phyloP scores from a whole-genome alignment of 2,113 vertebrate species.

The Sorex araneus region DNA sequence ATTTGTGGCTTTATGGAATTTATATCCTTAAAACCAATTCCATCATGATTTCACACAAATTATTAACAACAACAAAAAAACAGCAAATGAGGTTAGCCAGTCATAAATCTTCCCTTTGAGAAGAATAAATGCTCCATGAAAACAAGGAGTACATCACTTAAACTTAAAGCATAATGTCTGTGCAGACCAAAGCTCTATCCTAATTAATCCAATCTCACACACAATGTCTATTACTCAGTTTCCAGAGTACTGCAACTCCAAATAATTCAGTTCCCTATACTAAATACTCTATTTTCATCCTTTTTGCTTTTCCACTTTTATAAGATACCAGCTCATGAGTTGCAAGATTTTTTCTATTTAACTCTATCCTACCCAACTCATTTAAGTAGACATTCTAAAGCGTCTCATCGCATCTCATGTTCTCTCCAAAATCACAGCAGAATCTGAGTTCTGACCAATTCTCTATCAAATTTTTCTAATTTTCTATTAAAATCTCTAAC shows the following conservation, averaged over 20 bases:
- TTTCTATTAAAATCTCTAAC: constrained; percentile 49
- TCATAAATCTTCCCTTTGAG: constrained; percentile 73
- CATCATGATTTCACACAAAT: constrained; percentile 74
- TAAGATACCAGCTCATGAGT: constrained; percentile 49
- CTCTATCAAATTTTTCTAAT: too few relatives aligned
- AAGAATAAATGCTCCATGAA: constrained; percentile 69
- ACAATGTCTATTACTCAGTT: constrained; percentile 33
- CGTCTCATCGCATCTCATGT: constrained; percentile 20
- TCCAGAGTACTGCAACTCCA: constrained; percentile 36
- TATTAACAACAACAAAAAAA: too few relatives aligned
- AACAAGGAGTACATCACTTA: constrained; percentile 67
- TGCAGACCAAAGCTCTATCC: constrained; percentile 24
- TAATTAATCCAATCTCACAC: background rate
- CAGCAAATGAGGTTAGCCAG: constrained; percentile 72
- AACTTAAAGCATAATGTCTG: constrained; percentile 51
- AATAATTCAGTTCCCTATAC: constrained; percentile 18
- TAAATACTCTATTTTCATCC: constrained; percentile 48
- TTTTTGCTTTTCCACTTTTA: constrained; percentile 37
- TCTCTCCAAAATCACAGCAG: constrained; percentile 29
- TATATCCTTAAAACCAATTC: constrained; percentile 79
- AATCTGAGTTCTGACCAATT: constrained; percentile 38
- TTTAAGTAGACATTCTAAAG: constrained; percentile 14
- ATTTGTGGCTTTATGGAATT: constrained; percentile 72
- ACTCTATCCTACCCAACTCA: background rate
- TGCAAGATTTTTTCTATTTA: constrained; percentile 18